Evolutionary conservation across 2,888 invertebrate species (phyloP).

Genomic region (Tinea trinotella): DNA sequence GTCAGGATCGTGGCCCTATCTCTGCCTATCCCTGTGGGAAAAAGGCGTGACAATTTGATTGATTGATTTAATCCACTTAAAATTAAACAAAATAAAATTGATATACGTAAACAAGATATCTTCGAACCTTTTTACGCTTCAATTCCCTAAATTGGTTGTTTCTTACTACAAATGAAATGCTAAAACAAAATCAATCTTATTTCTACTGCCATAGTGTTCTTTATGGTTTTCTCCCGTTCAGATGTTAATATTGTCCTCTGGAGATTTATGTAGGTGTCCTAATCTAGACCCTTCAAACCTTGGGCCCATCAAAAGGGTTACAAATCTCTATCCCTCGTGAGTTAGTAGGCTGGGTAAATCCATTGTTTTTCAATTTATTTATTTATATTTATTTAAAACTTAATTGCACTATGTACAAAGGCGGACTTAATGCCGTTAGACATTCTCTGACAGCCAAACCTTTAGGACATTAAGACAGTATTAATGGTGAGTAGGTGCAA

Average conservation of each 20-base stretch:
- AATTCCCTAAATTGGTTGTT: not conserved
- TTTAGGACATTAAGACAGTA: no score
- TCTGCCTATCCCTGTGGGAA: no score
- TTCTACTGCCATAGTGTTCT: not conserved
- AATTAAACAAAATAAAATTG: not conserved
- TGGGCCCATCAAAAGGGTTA: slow-evolving; percentile 1
- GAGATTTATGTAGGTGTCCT: slow-evolving; percentile 7
- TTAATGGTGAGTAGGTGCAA: no score
- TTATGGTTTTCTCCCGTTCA: not conserved
- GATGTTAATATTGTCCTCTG: not conserved
- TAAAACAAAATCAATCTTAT: not conserved
- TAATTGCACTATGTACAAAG: no score
- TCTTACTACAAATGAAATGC: not conserved
- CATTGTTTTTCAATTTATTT: no score
- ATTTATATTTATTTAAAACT: no score
- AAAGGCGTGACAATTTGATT: no score
- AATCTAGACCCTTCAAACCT: not conserved
- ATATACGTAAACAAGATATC: not conserved
- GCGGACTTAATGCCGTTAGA: no score
- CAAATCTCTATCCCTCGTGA: not conserved
- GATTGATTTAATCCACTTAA: not conserved
- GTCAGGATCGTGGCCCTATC: no score
- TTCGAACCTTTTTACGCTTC: not conserved
- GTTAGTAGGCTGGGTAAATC: not conserved
- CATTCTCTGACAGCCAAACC: no score